Evolutionary conservation across 2,113 vertebrate species (phyloP), one percentile per base, ranked within the genome.

Genomic region (Bos indicus): DNA sequence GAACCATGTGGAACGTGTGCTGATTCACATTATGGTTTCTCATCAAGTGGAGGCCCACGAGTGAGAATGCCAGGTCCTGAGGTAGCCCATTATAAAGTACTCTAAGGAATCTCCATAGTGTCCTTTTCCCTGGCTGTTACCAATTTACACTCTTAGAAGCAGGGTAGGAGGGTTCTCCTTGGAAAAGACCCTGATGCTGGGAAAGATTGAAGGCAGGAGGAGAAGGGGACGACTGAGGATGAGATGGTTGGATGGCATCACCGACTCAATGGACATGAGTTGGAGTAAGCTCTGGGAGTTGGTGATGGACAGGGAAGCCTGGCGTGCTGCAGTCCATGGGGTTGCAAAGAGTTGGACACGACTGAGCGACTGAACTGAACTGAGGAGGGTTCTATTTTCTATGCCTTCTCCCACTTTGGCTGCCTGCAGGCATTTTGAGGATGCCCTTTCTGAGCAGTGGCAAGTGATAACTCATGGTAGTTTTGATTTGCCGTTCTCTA

Each of bases 21-120:
- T 13, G 5, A 43, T 43, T 43, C 71, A 13, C 14, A 43, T 11
- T 13, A 26, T 26, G 36, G 71, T 43, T 26, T 77, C 64, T 43
- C 21, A 25, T 43, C 21, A 13, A 3, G 2, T 43, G n/a, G 11
- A 25, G 36, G 21, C 36, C 71, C 21, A 7, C 1, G 0, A 43
- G 36, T 26, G 71, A 43, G 71, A 77, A 25, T 77, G 36, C 36
- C 23, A 3, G 71, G 23, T 77, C 71, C 5, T 25, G 21, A 13
- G 71, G 36, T 26, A 77, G 71, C 36, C 36, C 23, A 40, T 13
- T 25, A 43, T 77, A 13, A 43, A 36, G 21, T 77, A 25, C 23
- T 77, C 43, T 77, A 43, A 40, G 21, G 36, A 43, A 14, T 7
- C 5, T 43, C 5, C 71, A 43, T 26, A 77, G 21, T 40, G 21